A percentile compares a stretch with the other conserved stretches of the same genome.
These are phyloP conservation scores for Alces alces DNA, from an alignment of 2,113 vertebrate species.

Conservation along the genomic window DNA sequence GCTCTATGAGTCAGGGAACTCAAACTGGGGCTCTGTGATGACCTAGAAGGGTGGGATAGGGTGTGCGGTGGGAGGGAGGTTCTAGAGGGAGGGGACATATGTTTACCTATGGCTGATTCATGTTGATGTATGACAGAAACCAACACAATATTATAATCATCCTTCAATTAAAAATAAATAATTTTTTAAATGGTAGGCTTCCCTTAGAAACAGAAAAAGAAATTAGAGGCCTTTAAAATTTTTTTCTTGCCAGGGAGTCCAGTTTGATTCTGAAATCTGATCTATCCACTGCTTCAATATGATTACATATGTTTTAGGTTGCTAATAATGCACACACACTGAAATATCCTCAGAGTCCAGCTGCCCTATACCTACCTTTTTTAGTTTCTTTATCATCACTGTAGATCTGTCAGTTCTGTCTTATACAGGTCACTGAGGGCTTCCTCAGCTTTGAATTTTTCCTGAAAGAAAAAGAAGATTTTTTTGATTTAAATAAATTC, in stretches of 20 bases:
- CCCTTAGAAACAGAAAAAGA: background rate
- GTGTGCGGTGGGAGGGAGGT: background rate
- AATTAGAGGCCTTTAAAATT: background rate
- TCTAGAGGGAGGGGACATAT: background rate
- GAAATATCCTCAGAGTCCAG: background rate
- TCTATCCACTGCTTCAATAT: background rate
- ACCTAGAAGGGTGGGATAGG: background rate
- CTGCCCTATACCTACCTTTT: constrained; percentile 80
- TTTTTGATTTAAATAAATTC: background rate
- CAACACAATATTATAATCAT: background rate
- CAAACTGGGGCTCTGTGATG: background rate
- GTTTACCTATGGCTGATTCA: background rate
- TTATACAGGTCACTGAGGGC: constrained; percentile 88
- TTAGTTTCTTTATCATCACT: constrained; percentile 93
- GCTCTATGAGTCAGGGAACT: background rate
- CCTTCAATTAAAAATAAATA: background rate
- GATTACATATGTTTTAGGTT: background rate
- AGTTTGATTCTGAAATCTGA: background rate
- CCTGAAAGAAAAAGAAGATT: constrained; percentile 75
- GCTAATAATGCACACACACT: background rate
- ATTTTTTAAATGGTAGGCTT: background rate
- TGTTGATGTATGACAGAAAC: background rate
- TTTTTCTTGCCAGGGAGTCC: background rate
- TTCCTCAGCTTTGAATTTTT: constrained; percentile 86
- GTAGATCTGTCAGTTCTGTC: constrained; percentile 91